A percentile compares a stretch with the other conserved stretches of the same genome.
Conservation (phyloP, 2,797 vertebrate genomes). For the Antrozous pallidus region DNA sequence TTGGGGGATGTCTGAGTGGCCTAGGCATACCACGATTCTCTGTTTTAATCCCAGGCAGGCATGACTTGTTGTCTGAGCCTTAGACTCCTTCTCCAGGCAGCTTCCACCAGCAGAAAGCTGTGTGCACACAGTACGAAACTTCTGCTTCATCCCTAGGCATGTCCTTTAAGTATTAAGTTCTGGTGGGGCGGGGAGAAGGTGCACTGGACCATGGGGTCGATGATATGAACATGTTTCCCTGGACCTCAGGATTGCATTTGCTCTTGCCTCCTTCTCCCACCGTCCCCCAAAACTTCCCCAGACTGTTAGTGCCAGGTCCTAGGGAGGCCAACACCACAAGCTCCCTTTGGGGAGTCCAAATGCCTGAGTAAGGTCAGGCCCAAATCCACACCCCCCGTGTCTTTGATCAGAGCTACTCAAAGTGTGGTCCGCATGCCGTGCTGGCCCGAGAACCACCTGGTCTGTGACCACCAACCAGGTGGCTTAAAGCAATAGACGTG, state of each 20-base stretch:
- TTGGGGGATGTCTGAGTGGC: not conserved
- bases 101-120: rapidly evolving
- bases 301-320: not conserved
- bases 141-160: not conserved
- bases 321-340: not conserved
- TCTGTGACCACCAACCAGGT: not conserved
- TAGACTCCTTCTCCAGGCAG: not conserved
- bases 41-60: not conserved
- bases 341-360: not conserved
- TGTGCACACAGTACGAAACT: not conserved
- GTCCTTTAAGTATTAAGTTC: not conserved
- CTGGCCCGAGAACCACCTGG: not conserved
- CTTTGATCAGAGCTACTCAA: too few relatives aligned
- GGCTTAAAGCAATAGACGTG: not conserved
- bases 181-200: not conserved
- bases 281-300: not conserved
- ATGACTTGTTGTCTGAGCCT: not conserved
- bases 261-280: not conserved
- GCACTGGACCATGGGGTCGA: not conserved
- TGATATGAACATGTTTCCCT: not conserved
- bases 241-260: not conserved
- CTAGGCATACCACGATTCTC: not conserved
- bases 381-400: not conserved
- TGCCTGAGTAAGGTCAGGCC: not conserved
- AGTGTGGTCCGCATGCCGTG: rapidly evolving